Evolutionary conservation across 2,797 vertebrate genomes (phyloP).

Genomic region (Epinephelus coioides): DNA sequence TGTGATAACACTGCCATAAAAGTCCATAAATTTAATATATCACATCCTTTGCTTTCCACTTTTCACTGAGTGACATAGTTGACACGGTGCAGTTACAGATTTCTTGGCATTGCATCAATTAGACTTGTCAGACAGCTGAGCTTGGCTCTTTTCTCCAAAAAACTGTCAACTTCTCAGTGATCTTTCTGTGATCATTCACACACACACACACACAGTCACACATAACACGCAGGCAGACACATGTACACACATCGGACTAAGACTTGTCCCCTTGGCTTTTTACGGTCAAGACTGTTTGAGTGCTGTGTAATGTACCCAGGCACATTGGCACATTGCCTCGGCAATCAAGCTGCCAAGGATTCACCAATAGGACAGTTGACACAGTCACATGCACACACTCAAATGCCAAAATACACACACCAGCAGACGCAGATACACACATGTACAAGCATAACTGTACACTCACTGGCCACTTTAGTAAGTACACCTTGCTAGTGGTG

Average conservation of each 20-base stretch:
- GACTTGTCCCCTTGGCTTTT: slow-evolving; percentile 9
- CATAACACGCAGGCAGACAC: not conserved
- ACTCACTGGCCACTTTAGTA: too few species aligned
- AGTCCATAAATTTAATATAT: slow-evolving; percentile 43
- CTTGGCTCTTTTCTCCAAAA: slow-evolving; percentile 46
- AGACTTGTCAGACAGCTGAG: slow-evolving; percentile 58
- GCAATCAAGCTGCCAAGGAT: slow-evolving; percentile 17
- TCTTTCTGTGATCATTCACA: slow-evolving; percentile 43
- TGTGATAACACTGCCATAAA: slow-evolving; percentile 38
- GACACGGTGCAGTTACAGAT: slow-evolving; percentile 46
- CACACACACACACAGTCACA: not conserved
- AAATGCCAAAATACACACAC: not conserved
- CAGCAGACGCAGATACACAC: not conserved
- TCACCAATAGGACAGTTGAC: slow-evolving; percentile 23
- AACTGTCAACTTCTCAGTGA: slow-evolving; percentile 56
- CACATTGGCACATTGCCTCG: slow-evolving; percentile 30
- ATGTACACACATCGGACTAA: slow-evolving; percentile 5
- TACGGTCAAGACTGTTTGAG: slow-evolving; percentile 6
- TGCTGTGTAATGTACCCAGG: slow-evolving; percentile 28
- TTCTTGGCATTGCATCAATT: slow-evolving; percentile 62
- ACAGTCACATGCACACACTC: not conserved
- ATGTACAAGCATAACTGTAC: not conserved
- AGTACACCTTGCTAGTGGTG: too few species aligned
- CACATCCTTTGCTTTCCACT: slow-evolving; percentile 11
- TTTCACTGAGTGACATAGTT: slow-evolving; percentile 32